Evolutionary conservation across 2,888 invertebrate species (phyloP), one percentile per base, ranked within the genome.

Genomic region (Lasioglossum leucozonium): DNA sequence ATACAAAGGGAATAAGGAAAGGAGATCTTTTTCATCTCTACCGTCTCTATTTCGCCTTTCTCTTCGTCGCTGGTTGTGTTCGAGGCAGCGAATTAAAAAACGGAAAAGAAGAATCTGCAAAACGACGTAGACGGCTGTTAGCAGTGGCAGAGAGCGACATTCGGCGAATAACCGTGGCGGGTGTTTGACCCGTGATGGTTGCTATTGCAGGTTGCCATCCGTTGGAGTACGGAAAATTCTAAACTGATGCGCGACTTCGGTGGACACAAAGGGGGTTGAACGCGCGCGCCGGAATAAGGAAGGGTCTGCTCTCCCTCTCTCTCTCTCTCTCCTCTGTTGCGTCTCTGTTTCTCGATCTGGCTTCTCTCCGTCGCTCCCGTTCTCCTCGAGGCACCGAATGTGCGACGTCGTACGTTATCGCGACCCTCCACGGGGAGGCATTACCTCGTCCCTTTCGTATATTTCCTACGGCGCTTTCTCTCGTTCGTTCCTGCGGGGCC

Each of bases 391-490:
- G 83, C 78, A 84, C 83, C 83, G 83, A 90, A 88, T 85, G 87
- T 82, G 89, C 88, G 89, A 89, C 86, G 89, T 86, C 88, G 88
- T 89, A 91, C 88, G 90, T 88, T 90, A 90, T 90, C 90, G 82
- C 87, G 73, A 88, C 86, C 86, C 88, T 91, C 82, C 82, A 72
- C 82, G 2, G 86, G 79, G 88, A 77, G 81, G 72, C 86, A 86
- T 86, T 84, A 84, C 88, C 87, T 81, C 88, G 84, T 86, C 89
- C 87, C 89, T 89, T 87, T 88, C 65, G 82, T 89, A 81, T 74
- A 90, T 90, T 90, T 88, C 86, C 90, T 86, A 81, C 82, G 85
- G 75, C 79, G 77, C 78, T 74, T 79, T 84, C 83, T 69, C 85
- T 65, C 84, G 81, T 80, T 83, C 84, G 76, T 83, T 82, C 84